Percentiles rank a stretch among this genome's conserved stretches.
phyloP scores from a whole-genome alignment of 1,140 invertebrate genomes.

The Drosophila santomea region DNA sequence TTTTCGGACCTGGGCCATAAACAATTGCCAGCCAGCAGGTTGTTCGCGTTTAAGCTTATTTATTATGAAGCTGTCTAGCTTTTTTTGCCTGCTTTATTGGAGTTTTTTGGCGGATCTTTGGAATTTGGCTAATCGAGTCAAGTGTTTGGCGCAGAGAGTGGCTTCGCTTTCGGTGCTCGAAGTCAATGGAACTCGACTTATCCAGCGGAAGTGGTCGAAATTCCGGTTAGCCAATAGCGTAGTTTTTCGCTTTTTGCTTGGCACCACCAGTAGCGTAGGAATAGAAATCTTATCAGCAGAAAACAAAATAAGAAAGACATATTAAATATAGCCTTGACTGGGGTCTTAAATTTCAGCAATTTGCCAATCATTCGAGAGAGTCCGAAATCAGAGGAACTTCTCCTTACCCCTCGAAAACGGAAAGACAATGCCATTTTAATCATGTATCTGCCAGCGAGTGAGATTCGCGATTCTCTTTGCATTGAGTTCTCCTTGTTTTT shows the following conservation, averaged over 20 bases:
- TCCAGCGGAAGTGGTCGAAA: constrained; percentile 41
- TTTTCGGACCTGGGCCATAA: constrained; percentile 64
- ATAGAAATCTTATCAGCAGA: constrained; percentile 47
- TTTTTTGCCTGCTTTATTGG: constrained; percentile 18
- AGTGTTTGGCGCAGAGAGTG: constrained; percentile 45
- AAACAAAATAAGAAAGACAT: constrained; percentile 13
- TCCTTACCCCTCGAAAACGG: constrained; percentile 9
- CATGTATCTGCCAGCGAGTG: constrained; percentile 35
- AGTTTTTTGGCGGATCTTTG: constrained; percentile 36
- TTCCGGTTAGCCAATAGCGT: constrained; percentile 20
- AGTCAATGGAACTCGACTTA: constrained; percentile 36
- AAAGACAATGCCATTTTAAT: constrained; percentile 61
- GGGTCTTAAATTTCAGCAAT: constrained; percentile 66
- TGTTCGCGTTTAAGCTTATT: constrained; percentile 51
- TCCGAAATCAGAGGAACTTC: constrained; percentile 17
- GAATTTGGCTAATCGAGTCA: constrained; percentile 70
- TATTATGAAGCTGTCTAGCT: constrained; percentile 50
- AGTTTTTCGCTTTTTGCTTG: background rate
- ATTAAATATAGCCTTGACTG: constrained; percentile 61
- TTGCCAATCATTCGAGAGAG: constrained; percentile 64
- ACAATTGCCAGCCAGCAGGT: constrained; percentile 62
- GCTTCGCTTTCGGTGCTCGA: constrained; percentile 19
- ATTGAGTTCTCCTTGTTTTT: constrained; percentile 24
- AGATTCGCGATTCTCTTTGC: constrained; percentile 33
- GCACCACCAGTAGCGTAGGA: constrained; percentile 24